Percentiles rank a stretch among this genome's conserved stretches.
phyloP scores from a whole-genome alignment of 2,113 vertebrate genomes.

The Lonchura striata region DNA sequence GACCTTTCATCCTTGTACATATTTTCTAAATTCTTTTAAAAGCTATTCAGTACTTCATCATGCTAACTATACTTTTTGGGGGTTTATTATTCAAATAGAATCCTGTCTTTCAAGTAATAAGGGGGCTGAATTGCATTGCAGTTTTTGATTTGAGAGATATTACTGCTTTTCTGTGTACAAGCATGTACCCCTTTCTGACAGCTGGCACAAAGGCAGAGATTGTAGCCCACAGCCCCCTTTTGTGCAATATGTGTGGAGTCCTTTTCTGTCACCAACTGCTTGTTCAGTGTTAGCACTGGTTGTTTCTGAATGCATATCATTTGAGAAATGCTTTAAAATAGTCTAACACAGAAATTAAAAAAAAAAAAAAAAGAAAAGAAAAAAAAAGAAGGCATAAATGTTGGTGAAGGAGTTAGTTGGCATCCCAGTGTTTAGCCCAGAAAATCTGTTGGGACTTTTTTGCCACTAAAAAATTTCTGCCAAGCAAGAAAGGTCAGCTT shows the following conservation, averaged over 20 bases:
- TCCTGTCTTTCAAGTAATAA: conserved; percentile 66
- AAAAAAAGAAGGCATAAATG: neutral
- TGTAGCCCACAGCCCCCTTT: conserved; percentile 59
- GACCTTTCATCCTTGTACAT: conserved; percentile 76
- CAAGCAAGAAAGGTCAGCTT: neutral
- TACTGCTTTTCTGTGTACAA: conserved; percentile 64
- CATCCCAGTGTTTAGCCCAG: neutral
- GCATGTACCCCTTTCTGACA: conserved; percentile 74
- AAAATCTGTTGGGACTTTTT: neutral
- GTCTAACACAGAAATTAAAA: neutral
- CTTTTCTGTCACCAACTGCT: conserved; percentile 60
- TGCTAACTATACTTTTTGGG: conserved; percentile 73
- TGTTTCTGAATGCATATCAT: neutral
- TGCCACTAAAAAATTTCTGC: neutral
- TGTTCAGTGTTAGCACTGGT: conserved; percentile 44
- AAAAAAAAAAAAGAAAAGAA: no score
- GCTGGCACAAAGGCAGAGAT: conserved; percentile 73
- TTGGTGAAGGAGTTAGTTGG: neutral
- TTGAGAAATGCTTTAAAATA: conserved; percentile 12
- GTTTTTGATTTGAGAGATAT: conserved; percentile 72
- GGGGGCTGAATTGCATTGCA: conserved; percentile 54
- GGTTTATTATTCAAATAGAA: conserved; percentile 59
- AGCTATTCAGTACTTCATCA: conserved; percentile 75
- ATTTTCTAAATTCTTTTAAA: conserved; percentile 81
- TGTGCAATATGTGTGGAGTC: conserved; percentile 58